These are phyloP conservation scores for Pelecanus crispus DNA, from an alignment of 2,113 vertebrate species.

Conservation along the genomic window DNA sequence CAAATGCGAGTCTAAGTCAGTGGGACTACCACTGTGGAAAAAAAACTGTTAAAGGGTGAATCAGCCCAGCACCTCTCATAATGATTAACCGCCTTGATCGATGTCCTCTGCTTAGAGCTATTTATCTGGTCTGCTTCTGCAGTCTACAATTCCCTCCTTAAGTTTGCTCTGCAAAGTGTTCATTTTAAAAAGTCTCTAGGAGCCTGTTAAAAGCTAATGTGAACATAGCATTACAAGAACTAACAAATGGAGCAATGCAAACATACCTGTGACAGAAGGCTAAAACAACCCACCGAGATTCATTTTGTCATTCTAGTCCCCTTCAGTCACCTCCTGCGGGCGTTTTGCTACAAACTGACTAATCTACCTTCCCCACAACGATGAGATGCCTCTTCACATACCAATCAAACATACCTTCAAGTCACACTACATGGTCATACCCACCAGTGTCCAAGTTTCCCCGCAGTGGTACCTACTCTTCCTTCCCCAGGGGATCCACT, in stretches of 20 bases:
- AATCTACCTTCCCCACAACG: neutral
- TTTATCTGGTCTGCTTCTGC: neutral
- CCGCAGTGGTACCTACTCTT: neutral
- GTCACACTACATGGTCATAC: accelerated
- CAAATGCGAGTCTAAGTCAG: neutral
- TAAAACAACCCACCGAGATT: neutral
- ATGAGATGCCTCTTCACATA: neutral
- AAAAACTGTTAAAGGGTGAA: neutral
- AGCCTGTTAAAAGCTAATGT: neutral
- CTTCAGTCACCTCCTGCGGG: neutral
- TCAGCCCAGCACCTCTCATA: neutral
- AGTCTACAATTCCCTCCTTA: neutral
- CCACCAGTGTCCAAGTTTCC: neutral
- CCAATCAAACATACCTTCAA: neutral
- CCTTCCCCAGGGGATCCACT: neutral
- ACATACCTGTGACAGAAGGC: neutral
- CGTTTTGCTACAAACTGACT: neutral
- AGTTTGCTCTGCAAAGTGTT: neutral
- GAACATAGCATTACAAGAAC: neutral
- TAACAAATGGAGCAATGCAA: neutral
- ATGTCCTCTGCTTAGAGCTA: neutral
- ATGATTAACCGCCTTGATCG: neutral
- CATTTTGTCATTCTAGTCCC: accelerated
- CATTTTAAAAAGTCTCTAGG: neutral
- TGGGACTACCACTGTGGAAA: neutral